Evolutionary conservation across 1,140 invertebrate species (phyloP).

Genomic region (Tribolium castaneum): DNA sequence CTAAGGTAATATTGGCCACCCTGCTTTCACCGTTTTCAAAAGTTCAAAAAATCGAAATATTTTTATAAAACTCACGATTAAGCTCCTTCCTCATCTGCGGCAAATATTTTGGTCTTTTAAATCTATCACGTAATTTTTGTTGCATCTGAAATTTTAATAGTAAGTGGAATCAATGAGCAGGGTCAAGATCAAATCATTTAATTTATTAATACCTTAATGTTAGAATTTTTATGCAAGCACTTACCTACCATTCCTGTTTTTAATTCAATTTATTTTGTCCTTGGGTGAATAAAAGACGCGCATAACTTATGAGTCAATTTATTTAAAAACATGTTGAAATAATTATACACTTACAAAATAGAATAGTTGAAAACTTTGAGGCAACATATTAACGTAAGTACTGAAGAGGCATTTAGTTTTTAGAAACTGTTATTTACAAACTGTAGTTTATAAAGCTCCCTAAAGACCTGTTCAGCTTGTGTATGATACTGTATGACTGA

Average conservation of each 20-base stretch:
- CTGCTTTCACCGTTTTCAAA: no score
- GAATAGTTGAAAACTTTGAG: conserved; percentile 43
- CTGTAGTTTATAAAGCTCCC: conserved; percentile 22
- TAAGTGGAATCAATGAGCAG: background rate
- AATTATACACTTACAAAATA: conserved; percentile 49
- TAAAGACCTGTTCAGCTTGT: conserved; percentile 32
- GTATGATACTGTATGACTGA: conserved; percentile 11
- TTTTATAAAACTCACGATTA: no score
- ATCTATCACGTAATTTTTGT: no score
- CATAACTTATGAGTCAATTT: conserved; percentile 47
- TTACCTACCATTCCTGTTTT: no score
- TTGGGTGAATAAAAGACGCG: background rate
- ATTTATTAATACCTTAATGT: background rate
- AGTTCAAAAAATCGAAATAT: no score
- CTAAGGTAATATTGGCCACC: no score
- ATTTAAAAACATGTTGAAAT: conserved; percentile 49
- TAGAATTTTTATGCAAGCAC: no score
- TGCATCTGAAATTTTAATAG: no score
- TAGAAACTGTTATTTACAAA: conserved; percentile 26
- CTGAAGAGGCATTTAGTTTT: conserved; percentile 46
- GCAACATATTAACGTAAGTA: conserved; percentile 43
- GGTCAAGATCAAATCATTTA: background rate
- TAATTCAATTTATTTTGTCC: background rate
- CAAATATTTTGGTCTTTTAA: no score
- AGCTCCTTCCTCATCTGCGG: no score